Evolutionary conservation across 2,113 vertebrate species (phyloP), one percentile per base, ranked within the genome.

Genomic region (Brachypodius melanocephalos): DNA sequence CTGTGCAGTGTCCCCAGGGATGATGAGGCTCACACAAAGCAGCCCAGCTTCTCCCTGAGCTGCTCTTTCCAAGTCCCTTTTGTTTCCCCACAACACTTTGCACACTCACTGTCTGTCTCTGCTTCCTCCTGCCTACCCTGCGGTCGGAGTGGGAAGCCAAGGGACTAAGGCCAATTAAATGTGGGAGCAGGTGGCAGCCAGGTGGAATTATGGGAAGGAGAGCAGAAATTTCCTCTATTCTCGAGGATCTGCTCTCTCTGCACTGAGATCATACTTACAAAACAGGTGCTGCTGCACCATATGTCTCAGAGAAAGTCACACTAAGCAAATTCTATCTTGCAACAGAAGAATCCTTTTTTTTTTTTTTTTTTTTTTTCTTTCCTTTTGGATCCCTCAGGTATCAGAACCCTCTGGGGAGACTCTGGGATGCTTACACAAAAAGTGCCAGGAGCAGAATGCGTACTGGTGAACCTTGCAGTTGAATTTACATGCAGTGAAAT

Each of bases 121-220:
- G 24, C 82, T 72, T 84, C 93, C 95, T 95, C 94, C 91, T 83
- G 81, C 93, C 71, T 34, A 38, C 86, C 90, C 95, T 91, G 88
- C 66, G 94, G 93, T 94, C 57, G 83, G 79, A 59, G 78, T 54
- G 92, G 95, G 90, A 91, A 97, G 94, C 91, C 96, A 71, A 88
- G 96, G 94, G 96, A 94, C 83, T 5, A 14, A 77, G 95, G 96
- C 97, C 98, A 98, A 98, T 98, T 98, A 97, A 97, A 98, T 95
- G 97, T 92, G 95, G 95, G 97, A 98, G 98, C 98, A 99, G 98
- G 98, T 98, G 98, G 98, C 97, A 94, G 96, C 96, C 97, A 98
- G 98, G 98, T 98, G 98, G 98, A 97, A 97, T 77, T 34, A 73
- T 85, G 97, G 90, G 95, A 95, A 96, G 86, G 90, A 95, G 83